Evolutionary conservation across 2,888 invertebrate genomes (phyloP), one percentile per base, ranked within the genome.

Genomic region (Eurytoma californica): DNA sequence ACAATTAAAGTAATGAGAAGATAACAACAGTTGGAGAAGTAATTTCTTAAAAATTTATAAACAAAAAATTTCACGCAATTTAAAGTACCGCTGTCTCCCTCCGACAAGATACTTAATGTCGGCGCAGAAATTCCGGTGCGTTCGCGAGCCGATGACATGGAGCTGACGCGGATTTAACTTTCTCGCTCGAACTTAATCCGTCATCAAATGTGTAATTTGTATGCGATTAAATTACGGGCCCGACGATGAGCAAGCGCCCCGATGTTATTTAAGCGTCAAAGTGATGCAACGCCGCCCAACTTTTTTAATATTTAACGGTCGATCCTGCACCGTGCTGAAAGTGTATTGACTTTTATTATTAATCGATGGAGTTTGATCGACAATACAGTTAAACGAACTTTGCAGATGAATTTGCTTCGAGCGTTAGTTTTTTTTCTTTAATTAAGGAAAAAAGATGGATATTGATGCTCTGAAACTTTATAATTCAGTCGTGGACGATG

Each of bases 171-270:
- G 58, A 65, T 77, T 65, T 57, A 65, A 65, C 20, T 70, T 57
- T 49, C 49, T 16, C 66, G 51, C 13, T 68, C 47, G 76, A 69
- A 60, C 20, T 30, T 65, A 47, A 68, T 69, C 70, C n/a, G 57
- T 63, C 65, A 30, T 58, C 66, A 49, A 58, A 58, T 51, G 20
- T 61, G 55, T 51, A 58, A 77, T 70, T 77, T 77, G 65, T 72
- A 77, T 60, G 68, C 18, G 76, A 76, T 76, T 69, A 76, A 69
- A 67, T 73, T 66, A 57, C 24, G 20, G 30, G 2, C 61, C 4
- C n/a, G 55, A 3, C 57, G 57, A 66, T 65, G 20, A 73, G 28
- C 16, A 30, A 30, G 61, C 20, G 61, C n/a, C 30, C n/a, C 13
- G 20, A 61, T 12, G 39, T 75, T 39, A 74, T 74, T 74, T 51